phyloP scores from a whole-genome alignment of 2,888 invertebrate genomes.

The Macrosiphum euphorbiae region DNA sequence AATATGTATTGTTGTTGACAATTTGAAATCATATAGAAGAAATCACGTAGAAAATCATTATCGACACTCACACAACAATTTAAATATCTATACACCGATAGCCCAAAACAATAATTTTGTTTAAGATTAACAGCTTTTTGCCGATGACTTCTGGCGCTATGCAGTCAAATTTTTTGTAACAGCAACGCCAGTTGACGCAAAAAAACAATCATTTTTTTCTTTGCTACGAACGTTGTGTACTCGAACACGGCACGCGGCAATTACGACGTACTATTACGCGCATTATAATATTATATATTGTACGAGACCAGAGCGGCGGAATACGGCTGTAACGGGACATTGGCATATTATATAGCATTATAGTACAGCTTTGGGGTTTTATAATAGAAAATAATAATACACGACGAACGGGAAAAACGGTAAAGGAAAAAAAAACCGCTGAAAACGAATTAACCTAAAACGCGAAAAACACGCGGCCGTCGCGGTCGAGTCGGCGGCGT shows the following conservation, averaged over 20 bases:
- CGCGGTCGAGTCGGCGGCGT: neutral
- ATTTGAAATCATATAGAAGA: too few relatives aligned
- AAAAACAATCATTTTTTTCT: neutral
- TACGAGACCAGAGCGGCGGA: neutral
- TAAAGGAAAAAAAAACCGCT: neutral
- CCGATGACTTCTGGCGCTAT: neutral
- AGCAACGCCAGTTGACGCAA: neutral
- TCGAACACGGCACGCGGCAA: neutral
- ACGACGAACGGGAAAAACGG: neutral
- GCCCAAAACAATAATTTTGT: neutral
- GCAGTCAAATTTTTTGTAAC: neutral
- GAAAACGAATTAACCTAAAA: neutral
- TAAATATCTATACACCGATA: neutral
- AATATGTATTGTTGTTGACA: too few relatives aligned
- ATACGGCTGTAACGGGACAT: neutral
- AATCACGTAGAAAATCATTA: neutral
- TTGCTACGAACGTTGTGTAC: neutral
- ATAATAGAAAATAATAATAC: neutral
- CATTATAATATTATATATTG: neutral
- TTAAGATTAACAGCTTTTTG: neutral
- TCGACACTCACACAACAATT: neutral
- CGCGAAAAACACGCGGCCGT: neutral
- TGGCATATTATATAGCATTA: neutral
- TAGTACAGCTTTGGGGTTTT: neutral
- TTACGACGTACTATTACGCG: neutral